These are phyloP conservation scores for Spilarctia lutea DNA, from an alignment of 2,888 invertebrate species.

Conservation along the genomic window DNA sequence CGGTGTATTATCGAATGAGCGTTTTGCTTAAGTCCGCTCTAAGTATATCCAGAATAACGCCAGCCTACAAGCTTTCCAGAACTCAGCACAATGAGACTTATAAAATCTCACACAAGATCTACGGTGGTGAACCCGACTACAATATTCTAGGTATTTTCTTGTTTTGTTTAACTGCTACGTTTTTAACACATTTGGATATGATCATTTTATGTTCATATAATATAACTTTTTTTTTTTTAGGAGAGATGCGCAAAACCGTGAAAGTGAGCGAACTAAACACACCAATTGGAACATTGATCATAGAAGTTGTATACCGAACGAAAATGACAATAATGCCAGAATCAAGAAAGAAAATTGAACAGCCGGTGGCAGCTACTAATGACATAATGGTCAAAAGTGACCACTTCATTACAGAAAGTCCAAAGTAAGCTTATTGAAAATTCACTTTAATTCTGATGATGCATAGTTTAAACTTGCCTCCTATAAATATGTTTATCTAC, in stretches of 20 bases:
- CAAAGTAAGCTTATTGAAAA: constrained; percentile 79
- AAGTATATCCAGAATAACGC: constrained; percentile 95
- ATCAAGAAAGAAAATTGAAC: constrained; percentile 88
- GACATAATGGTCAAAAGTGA: constrained; percentile 96
- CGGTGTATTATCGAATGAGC: constrained; percentile 97
- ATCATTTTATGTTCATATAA: not conserved
- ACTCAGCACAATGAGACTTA: constrained; percentile 95
- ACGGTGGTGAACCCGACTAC: constrained; percentile 92
- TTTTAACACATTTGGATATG: not conserved
- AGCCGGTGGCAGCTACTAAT: constrained; percentile 49
- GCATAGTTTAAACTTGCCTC: not conserved
- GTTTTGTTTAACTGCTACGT: not conserved
- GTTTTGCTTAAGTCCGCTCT: constrained; percentile 96
- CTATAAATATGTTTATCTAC: not conserved
- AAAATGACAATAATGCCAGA: constrained; percentile 96
- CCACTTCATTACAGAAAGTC: constrained; percentile 90
- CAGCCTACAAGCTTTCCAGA: constrained; percentile 97
- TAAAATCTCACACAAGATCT: constrained; percentile 95
- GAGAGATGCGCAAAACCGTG: constrained; percentile 92
- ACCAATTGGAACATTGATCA: constrained; percentile 93
- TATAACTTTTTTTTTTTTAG: constrained; percentile 70
- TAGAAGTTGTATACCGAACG: constrained; percentile 95
- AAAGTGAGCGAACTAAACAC: constrained; percentile 95
- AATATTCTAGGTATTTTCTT: constrained; percentile 88
- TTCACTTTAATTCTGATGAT: not conserved